These are phyloP conservation scores for Myopa tessellatipennis DNA, from an alignment of 2,888 invertebrate genomes.

Conservation along the genomic window DNA sequence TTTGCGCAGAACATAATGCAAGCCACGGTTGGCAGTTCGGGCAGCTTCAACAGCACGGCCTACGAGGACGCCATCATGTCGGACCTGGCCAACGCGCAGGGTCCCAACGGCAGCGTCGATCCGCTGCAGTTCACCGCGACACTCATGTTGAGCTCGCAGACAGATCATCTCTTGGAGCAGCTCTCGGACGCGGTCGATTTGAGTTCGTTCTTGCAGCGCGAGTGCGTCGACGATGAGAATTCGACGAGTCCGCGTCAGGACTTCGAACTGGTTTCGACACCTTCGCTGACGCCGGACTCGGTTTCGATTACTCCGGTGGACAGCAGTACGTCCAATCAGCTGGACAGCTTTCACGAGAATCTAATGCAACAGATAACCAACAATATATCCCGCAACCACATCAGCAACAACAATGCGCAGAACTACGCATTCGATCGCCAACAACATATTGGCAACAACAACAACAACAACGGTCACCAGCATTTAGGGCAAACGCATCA, in stretches of 20 bases:
- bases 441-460: conserved; percentile 73
- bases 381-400: conserved; percentile 58
- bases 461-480: conserved; percentile 61
- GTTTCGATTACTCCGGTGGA: conserved; percentile 70
- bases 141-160: conserved; percentile 81
- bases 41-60: conserved; percentile 69
- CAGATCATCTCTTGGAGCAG: conserved; percentile 81
- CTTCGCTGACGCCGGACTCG: conserved; percentile 78
- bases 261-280: conserved; percentile 78
- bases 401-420: conserved; percentile 65
- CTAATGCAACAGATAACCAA: conserved; percentile 72
- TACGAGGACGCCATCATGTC: conserved; percentile 88
- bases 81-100: conserved; percentile 73
- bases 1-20: conserved; percentile 65
- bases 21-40: conserved; percentile 58
- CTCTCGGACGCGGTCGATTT: conserved; percentile 84
- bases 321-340: conserved; percentile 66
- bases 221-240: conserved; percentile 70
- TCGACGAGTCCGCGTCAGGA: conserved; percentile 71
- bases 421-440: conserved; percentile 57
- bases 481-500: conserved; percentile 52
- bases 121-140: conserved; percentile 86
- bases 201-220: conserved; percentile 78
- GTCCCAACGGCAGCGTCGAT: conserved; percentile 73
- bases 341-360: conserved; percentile 83